Percentiles rank a stretch among this genome's conserved stretches.
Conservation (phyloP, 2,888 invertebrate genomes). For the Oscheius myriophilus region DNA sequence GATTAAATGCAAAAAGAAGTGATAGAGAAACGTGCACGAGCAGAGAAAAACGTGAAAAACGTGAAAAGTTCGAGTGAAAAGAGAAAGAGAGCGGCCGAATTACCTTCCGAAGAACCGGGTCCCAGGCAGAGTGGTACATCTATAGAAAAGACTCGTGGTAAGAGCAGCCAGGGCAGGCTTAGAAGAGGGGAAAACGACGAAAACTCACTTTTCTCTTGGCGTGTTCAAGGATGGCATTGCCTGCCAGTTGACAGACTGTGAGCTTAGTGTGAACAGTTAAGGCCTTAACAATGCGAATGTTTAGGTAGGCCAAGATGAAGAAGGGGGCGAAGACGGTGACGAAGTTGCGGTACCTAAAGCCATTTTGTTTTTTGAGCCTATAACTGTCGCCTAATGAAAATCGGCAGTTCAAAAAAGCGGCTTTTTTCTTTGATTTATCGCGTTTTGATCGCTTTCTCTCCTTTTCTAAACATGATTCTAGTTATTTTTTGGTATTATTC, state of each 20-base stretch:
- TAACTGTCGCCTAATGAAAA: too few species aligned
- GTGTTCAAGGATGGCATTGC: conserved; percentile 36
- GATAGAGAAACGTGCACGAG: conserved; percentile 8
- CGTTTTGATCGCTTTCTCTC: too few species aligned
- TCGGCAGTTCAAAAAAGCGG: too few species aligned
- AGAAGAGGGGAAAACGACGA: conserved; percentile 7
- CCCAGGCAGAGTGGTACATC: conserved; percentile 10
- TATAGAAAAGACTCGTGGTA: neutral
- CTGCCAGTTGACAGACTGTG: conserved; percentile 30
- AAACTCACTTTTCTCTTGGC: conserved; percentile 37
- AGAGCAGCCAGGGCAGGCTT: neutral
- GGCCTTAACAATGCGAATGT: conserved; percentile 60
- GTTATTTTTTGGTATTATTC: neutral
- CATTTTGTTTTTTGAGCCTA: neutral
- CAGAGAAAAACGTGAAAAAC: neutral
- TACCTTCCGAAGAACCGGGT: conserved; percentile 26
- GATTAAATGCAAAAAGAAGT: neutral
- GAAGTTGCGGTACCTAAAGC: conserved; percentile 65
- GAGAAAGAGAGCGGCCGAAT: neutral
- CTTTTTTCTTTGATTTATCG: too few species aligned
- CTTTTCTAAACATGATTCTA: neutral
- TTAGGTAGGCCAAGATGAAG: conserved; percentile 62
- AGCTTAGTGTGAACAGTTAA: conserved; percentile 34
- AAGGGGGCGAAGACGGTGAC: conserved; percentile 68
- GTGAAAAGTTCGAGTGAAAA: conserved; percentile 1